These are phyloP conservation scores for Lithophane semibrunnea DNA, from an alignment of 2,888 invertebrate species.

Conservation along the genomic window DNA sequence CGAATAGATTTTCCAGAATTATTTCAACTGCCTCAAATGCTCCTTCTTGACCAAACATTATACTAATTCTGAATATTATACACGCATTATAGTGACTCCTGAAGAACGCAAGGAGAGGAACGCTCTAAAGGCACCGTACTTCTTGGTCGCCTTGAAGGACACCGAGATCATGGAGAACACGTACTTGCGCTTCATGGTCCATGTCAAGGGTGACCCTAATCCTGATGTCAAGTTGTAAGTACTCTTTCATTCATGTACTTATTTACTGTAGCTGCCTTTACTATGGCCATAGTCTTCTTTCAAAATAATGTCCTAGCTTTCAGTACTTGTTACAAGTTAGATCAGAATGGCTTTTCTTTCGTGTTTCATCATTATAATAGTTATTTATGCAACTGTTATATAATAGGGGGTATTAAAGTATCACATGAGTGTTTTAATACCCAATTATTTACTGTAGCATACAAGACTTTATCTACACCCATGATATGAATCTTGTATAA, in stretches of 20 bases:
- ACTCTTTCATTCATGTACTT: conserved; percentile 5
- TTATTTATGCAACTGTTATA: no score
- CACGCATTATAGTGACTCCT: conserved; percentile 90
- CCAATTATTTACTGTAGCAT: no score
- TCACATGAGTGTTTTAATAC: no score
- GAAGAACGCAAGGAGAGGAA: conserved; percentile 93
- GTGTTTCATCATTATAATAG: no score
- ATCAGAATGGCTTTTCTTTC: not conserved
- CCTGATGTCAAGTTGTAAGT: conserved; percentile 98
- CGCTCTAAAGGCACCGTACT: conserved; percentile 94
- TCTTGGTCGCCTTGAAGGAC: conserved; percentile 96
- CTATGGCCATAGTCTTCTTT: not conserved
- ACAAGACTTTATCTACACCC: no score
- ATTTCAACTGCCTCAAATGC: conserved; percentile 59
- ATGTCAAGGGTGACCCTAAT: conserved; percentile 96
- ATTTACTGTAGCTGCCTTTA: not conserved
- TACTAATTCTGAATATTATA: conserved; percentile 20
- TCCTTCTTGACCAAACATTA: not conserved
- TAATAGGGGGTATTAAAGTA: no score
- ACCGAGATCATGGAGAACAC: conserved; percentile 97
- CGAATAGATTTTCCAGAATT: not conserved
- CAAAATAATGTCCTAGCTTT: not conserved
- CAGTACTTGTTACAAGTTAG: not conserved
- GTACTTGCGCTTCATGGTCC: conserved; percentile 96
- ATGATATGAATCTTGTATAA: no score